Evolutionary conservation across 1,140 invertebrate species (phyloP), one percentile per base, ranked within the genome.

Genomic region (Polyergus mexicanus): DNA sequence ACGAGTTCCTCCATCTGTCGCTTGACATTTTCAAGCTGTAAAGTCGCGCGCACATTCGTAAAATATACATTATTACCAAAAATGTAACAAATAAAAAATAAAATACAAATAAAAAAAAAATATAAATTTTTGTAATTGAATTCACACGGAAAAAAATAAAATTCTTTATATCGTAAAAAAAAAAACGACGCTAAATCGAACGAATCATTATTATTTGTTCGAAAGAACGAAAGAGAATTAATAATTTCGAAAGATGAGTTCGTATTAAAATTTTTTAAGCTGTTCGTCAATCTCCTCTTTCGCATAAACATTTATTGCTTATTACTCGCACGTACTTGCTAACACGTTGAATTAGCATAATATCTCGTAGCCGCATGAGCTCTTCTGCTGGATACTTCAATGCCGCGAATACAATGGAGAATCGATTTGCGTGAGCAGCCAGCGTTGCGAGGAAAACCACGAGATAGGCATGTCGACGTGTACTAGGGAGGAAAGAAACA

Each of bases 291-390:
- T 63, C 44, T n/a, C 41, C 41, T 63, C 69, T 22, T 22, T 41
- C 16, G 22, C n/a, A 35, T 35, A 65, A 56, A 5, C 22, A 71
- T 86, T 80, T 74, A 47, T 88, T 41, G 32, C 83, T 90, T 88
- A 90, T 90, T 86, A 44, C 54, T 84, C 83, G 51, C 41, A 19
- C 2, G 51, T 72, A 54, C 77, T 77, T 69, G 66, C 84, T 80
- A 80, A 90, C 86, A 71, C 85, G 89, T 91, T 88, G 86, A 91
- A 92, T 92, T 92, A 92, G 86, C 92, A 91, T 92, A 92, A 92
- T 91, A 74, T 62, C 69, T 44, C 66, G 58, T 86, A 87, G 25
- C 65, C 13, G 56, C 75, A 47, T 69, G 81, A 84, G 87, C 74
- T 72, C 87, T 85, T 83, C 84, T 65, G 56, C 76, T n/a, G 22